Evolutionary conservation across 2,888 invertebrate genomes (phyloP).

Genomic region (Oligia fasciuncula): DNA sequence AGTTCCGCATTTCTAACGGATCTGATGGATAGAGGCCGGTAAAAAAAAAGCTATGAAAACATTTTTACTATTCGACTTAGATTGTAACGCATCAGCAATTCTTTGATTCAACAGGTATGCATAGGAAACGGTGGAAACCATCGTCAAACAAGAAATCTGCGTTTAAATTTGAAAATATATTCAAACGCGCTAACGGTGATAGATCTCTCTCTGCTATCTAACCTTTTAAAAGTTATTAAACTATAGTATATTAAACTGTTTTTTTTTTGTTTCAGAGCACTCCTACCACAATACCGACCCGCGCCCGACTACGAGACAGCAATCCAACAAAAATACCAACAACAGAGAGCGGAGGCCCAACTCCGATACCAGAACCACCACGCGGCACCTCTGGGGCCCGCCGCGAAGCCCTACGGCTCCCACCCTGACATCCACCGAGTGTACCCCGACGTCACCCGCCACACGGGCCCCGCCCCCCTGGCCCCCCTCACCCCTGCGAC

Average conservation of each 20-base stretch:
- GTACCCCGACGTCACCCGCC: constrained; percentile 92
- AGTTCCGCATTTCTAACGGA: neutral
- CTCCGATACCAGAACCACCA: constrained; percentile 83
- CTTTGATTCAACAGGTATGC: no score
- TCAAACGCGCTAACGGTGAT: neutral
- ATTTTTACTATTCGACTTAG: neutral
- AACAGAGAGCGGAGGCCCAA: constrained; percentile 82
- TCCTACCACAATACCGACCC: constrained; percentile 95
- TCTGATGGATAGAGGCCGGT: neutral
- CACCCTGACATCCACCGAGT: constrained; percentile 93
- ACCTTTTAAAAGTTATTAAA: neutral
- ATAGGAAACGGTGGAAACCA: no score
- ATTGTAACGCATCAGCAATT: no score
- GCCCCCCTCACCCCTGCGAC: constrained; percentile 64
- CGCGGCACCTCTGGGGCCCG: constrained; percentile 71
- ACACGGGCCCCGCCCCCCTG: constrained; percentile 73
- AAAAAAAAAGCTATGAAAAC: neutral
- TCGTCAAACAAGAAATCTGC: no score
- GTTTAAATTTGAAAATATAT: no score
- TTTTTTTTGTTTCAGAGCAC: constrained; percentile 88
- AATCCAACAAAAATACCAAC: constrained; percentile 95
- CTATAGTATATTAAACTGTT: neutral
- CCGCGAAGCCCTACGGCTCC: constrained; percentile 90
- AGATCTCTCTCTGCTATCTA: neutral
- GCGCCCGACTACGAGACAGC: constrained; percentile 99